A percentile compares a stretch with the other conserved stretches of the same genome.
Evolutionary conservation across 2,113 vertebrate genomes (phyloP).

Genomic region (Lophius piscatorius): DNA sequence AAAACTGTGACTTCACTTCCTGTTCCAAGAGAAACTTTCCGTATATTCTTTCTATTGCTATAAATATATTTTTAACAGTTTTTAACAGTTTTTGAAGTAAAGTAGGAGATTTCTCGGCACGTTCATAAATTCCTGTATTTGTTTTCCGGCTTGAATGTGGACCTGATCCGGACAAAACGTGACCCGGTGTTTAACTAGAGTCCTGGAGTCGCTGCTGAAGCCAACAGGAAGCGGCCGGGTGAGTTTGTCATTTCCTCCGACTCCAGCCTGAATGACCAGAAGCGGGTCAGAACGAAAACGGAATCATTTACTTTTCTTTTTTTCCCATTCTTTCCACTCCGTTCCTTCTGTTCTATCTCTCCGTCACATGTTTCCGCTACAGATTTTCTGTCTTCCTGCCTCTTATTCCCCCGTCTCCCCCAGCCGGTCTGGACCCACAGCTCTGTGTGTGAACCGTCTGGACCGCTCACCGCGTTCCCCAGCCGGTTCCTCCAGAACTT

Average conservation of each 20-base stretch:
- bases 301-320: neutral
- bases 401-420: neutral
- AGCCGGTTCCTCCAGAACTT: constrained; percentile 86
- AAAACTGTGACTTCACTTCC: too few species aligned
- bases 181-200: neutral
- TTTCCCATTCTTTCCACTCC: constrained; percentile 16
- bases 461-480: constrained; percentile 78
- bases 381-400: constrained; percentile 12
- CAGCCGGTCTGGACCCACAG: neutral
- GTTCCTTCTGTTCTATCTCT: constrained; percentile 4
- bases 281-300: constrained; percentile 8
- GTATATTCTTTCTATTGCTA: too few species aligned
- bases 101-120: too few species aligned
- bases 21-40: too few species aligned
- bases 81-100: too few species aligned
- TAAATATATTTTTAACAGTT: too few species aligned
- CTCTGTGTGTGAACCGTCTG: neutral
- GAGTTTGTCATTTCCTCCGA: constrained; percentile 37
- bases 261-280: constrained; percentile 30
- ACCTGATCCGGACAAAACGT: neutral
- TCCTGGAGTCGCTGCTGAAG: neutral
- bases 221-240: constrained; percentile 34
- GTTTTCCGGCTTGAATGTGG: neutral
- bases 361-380: constrained; percentile 19
- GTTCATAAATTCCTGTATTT: too few species aligned